Evolutionary conservation across 2,113 vertebrate species (phyloP).

Genomic region (Hassar affinis): DNA sequence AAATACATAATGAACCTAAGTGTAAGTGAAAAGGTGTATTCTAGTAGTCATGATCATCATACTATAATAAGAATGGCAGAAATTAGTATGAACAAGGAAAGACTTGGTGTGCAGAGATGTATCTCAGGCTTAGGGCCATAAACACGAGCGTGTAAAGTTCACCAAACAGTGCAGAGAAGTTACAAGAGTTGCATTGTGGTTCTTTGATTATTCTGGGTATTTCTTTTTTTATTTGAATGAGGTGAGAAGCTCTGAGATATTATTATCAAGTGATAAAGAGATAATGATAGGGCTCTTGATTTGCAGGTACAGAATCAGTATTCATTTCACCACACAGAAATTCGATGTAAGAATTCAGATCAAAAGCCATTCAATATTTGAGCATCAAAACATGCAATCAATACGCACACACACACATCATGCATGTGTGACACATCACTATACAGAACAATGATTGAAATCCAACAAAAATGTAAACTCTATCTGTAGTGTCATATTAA

Average conservation of each 20-base stretch:
- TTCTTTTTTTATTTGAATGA: neutral
- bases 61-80: neutral
- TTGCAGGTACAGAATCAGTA: neutral
- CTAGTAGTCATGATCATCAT: neutral
- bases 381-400: neutral
- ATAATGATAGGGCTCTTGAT: neutral
- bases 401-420: neutral
- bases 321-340: neutral
- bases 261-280: neutral
- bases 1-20: neutral
- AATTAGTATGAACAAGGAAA: neutral
- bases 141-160: neutral
- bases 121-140: neutral
- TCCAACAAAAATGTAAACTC: too few species aligned
- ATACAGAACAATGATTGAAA: neutral
- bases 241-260: neutral
- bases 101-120: neutral
- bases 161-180: neutral
- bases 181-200: neutral
- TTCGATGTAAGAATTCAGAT: neutral
- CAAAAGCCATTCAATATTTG: neutral
- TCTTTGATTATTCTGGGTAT: neutral
- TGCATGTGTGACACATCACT: neutral
- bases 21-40: neutral
- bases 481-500: neutral